Evolutionary conservation across 2,113 vertebrate genomes (phyloP).

Genomic region (Apistogramma diplotaenia): DNA sequence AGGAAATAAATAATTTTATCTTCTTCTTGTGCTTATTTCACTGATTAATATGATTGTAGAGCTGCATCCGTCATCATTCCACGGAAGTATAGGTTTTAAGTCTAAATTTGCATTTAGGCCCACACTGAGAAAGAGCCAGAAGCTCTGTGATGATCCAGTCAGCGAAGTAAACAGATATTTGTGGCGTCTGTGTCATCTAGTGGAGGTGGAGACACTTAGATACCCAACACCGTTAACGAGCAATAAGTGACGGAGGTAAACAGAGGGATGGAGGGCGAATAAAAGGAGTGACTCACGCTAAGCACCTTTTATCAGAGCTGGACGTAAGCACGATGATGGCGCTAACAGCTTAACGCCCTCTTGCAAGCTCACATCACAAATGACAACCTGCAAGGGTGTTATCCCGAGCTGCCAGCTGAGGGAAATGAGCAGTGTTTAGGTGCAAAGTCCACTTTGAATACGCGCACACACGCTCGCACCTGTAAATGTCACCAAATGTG

Average conservation of each 20-base stretch:
- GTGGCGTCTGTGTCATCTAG: conserved; percentile 14
- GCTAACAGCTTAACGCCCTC: conserved; percentile 17
- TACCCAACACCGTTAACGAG: neutral
- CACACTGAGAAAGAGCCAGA: neutral
- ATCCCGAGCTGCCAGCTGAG: conserved; percentile 19
- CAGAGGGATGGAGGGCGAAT: conserved; percentile 29
- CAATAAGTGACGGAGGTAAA: conserved; percentile 51
- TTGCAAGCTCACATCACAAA: conserved; percentile 28
- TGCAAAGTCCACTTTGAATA: conserved; percentile 35
- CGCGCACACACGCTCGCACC: neutral
- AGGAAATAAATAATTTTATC: conserved; percentile 74
- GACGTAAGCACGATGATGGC: conserved; percentile 48
- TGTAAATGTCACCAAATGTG: neutral
- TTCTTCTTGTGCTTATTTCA: conserved; percentile 1
- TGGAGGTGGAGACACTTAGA: conserved; percentile 26
- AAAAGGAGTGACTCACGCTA: conserved; percentile 56
- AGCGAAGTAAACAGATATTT: neutral
- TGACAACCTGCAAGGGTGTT: conserved; percentile 19
- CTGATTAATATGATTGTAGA: neutral
- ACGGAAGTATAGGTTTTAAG: neutral
- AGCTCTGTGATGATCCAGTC: neutral
- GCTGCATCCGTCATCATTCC: neutral
- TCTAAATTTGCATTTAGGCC: neutral
- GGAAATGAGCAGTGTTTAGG: conserved; percentile 6
- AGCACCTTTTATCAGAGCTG: conserved; percentile 55